phyloP scores from a whole-genome alignment of 2,797 vertebrate species.

The Scolopax bukidnonensis region DNA sequence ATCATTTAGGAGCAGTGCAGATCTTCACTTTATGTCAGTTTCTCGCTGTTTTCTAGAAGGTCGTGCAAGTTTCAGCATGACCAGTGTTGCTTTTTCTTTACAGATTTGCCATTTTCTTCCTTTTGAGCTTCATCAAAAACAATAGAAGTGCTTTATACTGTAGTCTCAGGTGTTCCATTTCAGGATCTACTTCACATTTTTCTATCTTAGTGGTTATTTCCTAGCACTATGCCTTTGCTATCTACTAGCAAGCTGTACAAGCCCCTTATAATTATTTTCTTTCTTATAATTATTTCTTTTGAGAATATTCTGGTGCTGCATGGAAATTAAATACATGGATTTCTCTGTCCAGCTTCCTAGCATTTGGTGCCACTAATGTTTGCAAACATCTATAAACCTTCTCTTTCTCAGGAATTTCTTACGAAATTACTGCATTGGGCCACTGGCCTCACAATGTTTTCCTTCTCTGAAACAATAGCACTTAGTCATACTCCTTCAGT shows the following conservation, averaged over 20 bases:
- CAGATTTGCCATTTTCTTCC: neutral
- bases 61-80: neutral
- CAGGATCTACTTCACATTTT: neutral
- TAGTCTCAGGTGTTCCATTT: neutral
- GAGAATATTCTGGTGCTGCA: neutral
- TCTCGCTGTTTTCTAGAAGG: neutral
- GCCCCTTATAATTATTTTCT: neutral
- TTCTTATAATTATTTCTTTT: neutral
- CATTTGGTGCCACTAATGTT: neutral
- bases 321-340: neutral
- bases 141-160: neutral
- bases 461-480: neutral
- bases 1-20: neutral
- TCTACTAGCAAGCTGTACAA: neutral
- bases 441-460: neutral
- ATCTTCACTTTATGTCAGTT: neutral
- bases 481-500: neutral
- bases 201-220: neutral
- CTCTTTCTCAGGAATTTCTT: neutral
- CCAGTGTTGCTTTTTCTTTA: neutral
- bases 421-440: neutral
- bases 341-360: neutral
- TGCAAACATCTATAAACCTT: neutral
- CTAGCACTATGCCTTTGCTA: neutral
- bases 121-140: neutral